Evolutionary conservation across 1,140 invertebrate species (phyloP).

Genomic region (Eueides isabella): DNA sequence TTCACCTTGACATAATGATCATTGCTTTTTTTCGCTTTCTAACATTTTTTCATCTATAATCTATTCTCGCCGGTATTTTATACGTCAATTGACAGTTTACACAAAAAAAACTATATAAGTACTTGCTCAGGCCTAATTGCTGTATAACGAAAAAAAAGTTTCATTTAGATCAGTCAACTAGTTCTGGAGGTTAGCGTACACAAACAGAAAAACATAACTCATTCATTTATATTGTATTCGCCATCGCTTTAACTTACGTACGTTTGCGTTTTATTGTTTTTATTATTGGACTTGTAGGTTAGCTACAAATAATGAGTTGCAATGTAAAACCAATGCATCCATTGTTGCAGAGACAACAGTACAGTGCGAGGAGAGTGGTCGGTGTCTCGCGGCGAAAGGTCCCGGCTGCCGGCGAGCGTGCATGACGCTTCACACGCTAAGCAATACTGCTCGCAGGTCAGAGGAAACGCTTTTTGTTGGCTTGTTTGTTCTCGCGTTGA

Average conservation of each 20-base stretch:
- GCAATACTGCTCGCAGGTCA: slow-evolving; percentile 68
- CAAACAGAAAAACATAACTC: neutral
- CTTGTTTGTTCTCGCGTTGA: too few relatives aligned
- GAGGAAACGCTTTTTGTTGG: neutral
- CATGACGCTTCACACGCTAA: slow-evolving; percentile 81
- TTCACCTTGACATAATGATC: too few relatives aligned
- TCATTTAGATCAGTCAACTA: neutral
- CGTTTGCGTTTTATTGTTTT: too few relatives aligned
- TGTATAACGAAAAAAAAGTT: neutral
- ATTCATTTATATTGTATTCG: too few relatives aligned
- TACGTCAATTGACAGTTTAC: too few relatives aligned
- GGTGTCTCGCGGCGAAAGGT: slow-evolving; percentile 73
- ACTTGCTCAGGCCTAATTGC: too few relatives aligned
- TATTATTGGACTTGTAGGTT: too few relatives aligned
- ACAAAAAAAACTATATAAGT: too few relatives aligned
- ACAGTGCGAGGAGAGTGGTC: slow-evolving; percentile 81
- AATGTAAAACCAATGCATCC: neutral
- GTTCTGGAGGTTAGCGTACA: neutral
- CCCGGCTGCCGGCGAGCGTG: slow-evolving; percentile 79
- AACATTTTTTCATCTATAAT: too few relatives aligned
- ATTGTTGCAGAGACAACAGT: slow-evolving; percentile 80
- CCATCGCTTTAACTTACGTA: neutral
- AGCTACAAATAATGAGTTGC: too few relatives aligned
- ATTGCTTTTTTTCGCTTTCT: too few relatives aligned
- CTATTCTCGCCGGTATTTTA: too few relatives aligned